Evolutionary conservation across 2,888 invertebrate species (phyloP).

Genomic region (Acanthosoma haemorrhoidale): DNA sequence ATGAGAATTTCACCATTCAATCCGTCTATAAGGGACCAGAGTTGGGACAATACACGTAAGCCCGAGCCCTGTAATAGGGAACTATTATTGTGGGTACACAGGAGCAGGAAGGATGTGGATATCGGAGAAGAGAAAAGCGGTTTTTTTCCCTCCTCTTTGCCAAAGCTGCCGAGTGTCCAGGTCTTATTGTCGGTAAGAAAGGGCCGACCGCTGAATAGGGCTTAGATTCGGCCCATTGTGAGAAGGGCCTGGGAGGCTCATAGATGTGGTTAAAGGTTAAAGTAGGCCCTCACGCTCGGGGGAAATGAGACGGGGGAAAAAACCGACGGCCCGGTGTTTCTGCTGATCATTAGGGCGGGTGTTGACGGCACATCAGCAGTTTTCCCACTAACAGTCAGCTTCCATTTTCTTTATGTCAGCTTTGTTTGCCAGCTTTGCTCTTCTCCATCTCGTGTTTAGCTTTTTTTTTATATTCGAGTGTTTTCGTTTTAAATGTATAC

Average conservation of each 20-base stretch:
- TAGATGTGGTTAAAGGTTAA: conserved; percentile 12
- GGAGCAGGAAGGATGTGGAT: conserved; percentile 13
- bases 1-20: too few species aligned
- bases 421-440: not conserved
- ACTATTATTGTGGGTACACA: not conserved
- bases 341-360: not conserved
- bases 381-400: too few species aligned
- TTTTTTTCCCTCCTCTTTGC: not conserved
- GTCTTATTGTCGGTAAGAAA: conserved; percentile 3
- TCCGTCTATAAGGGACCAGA: not conserved
- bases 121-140: conserved; percentile 7
- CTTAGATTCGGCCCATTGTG: not conserved
- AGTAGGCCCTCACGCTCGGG: too few species aligned
- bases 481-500: not conserved
- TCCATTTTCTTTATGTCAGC: not conserved
- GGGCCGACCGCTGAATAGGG: not conserved
- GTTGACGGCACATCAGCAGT: not conserved
- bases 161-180: not conserved
- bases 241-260: not conserved
- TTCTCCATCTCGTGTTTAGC: too few species aligned
- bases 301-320: too few species aligned
- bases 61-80: not conserved
- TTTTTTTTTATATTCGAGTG: too few species aligned
- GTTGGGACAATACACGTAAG: not conserved
- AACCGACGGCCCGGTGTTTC: not conserved